Base-by-base conservation (phyloP, 2,797 vertebrate genomes). In the Pangasius macronema region DNA sequence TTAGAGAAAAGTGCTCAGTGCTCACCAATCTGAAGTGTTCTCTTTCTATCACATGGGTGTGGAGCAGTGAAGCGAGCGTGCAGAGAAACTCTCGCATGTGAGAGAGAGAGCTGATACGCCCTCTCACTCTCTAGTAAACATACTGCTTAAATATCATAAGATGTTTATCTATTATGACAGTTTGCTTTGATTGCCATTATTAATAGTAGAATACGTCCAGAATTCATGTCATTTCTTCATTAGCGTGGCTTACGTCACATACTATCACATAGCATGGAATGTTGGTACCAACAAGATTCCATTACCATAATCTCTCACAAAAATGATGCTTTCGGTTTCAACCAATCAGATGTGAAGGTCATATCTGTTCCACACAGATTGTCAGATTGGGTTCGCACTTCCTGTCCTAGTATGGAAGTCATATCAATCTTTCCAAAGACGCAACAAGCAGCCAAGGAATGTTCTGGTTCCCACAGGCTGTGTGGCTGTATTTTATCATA, bases 391-490 rank as follows among this genome's bases (percentile, higher is more conserved):
- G 39, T 5, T 57, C 42, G 27, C 13, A 1, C 24, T 68, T 36
- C 9, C 61, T 51, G 5, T 51, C 24, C 24, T 14, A 63, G 42
- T 18, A 42, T 9, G 24, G 57, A 93, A 49, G 39, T 27, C 70
- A 5, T 22, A 5, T 27, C 24, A 73, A 5, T 46, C 20, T 42
- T 27, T 13, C 70, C 3, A 8, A 72, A 93, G 91, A 92, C 90
- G 88, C 92, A 89, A 89, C 90, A 89, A 87, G 91, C 92, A 91
- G 88, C 92, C 87, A 90, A 91, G 93, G 92, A 94, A 90, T 92
- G 90, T 39, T 42, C 76, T 70, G 83, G 89, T 95, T 95, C 94
- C 93, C 94, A 30, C 75, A 77, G 75, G 16, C 49, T 30, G 75
- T 53, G 49, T n/a, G 73, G 51, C 51, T 11, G 51, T 90, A 91